Evolutionary conservation across 35 echinoderm and acorn worm species (phyloP), one percentile per base, ranked within the genome.

Genomic region (Apostichopus californicus): DNA sequence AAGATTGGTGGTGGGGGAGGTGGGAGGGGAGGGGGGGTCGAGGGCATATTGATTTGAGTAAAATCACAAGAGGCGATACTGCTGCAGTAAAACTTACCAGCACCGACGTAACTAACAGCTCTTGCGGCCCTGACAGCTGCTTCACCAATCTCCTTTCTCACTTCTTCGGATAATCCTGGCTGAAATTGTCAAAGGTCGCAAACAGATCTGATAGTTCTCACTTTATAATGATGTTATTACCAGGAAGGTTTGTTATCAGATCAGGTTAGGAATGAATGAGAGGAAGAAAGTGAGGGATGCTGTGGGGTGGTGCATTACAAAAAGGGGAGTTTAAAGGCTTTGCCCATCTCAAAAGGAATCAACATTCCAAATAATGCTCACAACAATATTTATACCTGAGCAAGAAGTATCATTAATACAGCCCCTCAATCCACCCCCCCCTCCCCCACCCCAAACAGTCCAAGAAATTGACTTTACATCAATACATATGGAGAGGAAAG

Each of bases 61-160:
- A 68, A 15, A 10, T 68, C 2, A 68, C 64, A 5, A 14, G 13
- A 68, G 64, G 18, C 4, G 12, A 68, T 68, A 17, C 63, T 5
- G 64, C 18, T 68, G 11, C 18, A 68, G 11, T 20, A 53, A 55
- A 34, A 91, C 92, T 79, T 63, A 98, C 97, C 97, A 90, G 97
- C 97, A 89, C 97, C 97, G 28, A 98, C 97, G 79, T 98, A 98
- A 73, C 96, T 90, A 5, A 98, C 97, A 53, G 97, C 97, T 82
- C 92, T 98, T 15, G 97, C 97, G 46, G 97, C 97, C n/a, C 55
- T 88, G 13, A 98, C 97, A 18, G 97, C 97, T 13, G 97, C 97
- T 58, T 98, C 97, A 26, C 97, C 97, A 80, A 98, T 98, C 78
- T 84, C 90, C 56, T 70, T 90, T 17, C 97, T 85, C 24, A 98